Evolutionary conservation across 2,113 vertebrate species (phyloP), one percentile per base, ranked within the genome.

Genomic region (Passer domesticus): DNA sequence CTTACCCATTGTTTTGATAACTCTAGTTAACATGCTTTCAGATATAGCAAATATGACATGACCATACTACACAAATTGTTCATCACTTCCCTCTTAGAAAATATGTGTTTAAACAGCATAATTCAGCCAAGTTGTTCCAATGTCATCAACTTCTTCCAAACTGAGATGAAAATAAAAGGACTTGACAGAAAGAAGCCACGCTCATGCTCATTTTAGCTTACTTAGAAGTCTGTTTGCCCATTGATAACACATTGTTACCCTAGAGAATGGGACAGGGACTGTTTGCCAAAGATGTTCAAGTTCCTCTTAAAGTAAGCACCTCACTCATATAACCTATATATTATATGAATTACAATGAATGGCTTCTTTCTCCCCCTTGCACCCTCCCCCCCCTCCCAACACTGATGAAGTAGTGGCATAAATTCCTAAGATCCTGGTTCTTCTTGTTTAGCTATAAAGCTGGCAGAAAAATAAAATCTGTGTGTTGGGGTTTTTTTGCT

Each of bases 21-120:
- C 7, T 55, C 25, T 21, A 22, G 7, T 56, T 79, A 72, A 64
- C 4, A 7, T 14, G 6, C 30, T 8, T 83, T 88, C 23, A 30
- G 13, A 53, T 15, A 37, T 3, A 30, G 14, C 2, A 82, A 90
- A 82, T 25, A 15, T 27, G 30, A 23, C 18, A 16, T 23, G 39
- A 60, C 30, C 24, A 31, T 64, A 82, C 80, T 76, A 92, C 30
- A 18, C 11, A 93, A 97, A 50, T 89, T 68, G 27, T 94, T 96
- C 95, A 39, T 91, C 86, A 90, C 81, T 68, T 94, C 59, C 41
- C 63, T 72, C 39, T 83, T 76, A 95, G 92, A 93, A 97, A 96
- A 96, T 89, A 27, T 67, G 30, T 81, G 41, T 68, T 92, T 93
- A 92, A 96, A 96, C 39, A 94, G 58, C 77, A 91, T 95, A 89